Conservation (phyloP, 2,113 vertebrate species). For the Myotis lucifugus region DNA sequence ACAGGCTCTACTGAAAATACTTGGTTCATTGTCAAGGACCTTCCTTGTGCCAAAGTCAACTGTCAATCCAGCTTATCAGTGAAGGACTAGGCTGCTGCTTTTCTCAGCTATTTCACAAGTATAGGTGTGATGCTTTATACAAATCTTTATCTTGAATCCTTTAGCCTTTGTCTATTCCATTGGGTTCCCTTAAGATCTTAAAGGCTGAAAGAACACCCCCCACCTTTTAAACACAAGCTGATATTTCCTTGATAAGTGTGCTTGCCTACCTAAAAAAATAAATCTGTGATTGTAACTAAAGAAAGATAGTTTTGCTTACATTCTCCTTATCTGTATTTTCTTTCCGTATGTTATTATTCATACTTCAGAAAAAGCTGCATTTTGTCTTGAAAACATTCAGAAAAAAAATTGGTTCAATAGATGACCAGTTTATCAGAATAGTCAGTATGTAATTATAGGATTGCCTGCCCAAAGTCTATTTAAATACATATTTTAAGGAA, state of each 20-base stretch:
- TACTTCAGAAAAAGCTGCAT: neutral
- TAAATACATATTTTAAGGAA: neutral
- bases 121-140: neutral
- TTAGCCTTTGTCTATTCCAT: neutral
- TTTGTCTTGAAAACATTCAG: conserved; percentile 41
- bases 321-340: neutral
- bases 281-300: neutral
- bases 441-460: neutral
- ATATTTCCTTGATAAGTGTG: neutral
- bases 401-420: neutral
- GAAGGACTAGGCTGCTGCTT: neutral
- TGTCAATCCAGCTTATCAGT: conserved; percentile 21
- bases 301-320: neutral
- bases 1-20: neutral
- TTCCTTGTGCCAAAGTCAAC: neutral
- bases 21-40: neutral
- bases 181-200: conserved; percentile 1
- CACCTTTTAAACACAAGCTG: neutral
- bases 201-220: neutral
- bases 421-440: neutral
- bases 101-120: conserved; percentile 5
- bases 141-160: neutral
- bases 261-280: conserved; percentile 1
- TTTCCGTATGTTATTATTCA: neutral
- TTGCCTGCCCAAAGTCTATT: neutral